Evolutionary conservation across 1,140 invertebrate species (phyloP).

Genomic region (Diorhabda sublineata): DNA sequence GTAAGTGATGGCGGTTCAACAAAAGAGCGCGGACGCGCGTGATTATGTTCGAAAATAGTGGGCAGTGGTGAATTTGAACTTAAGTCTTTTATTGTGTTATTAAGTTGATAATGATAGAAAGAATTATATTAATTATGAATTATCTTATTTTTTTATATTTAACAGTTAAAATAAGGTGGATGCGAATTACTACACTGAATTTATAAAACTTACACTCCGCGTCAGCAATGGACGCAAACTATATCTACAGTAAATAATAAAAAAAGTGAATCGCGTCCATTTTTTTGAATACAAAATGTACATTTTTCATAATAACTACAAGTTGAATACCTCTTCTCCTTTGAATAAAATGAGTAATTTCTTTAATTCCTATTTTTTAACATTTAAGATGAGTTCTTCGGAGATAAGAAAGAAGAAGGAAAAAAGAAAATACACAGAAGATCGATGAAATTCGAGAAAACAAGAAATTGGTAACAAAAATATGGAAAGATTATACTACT

Average conservation of each 20-base stretch:
- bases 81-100: conserved; percentile 10
- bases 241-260: conserved; percentile 1
- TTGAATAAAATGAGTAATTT: conserved; percentile 2
- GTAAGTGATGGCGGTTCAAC: background rate
- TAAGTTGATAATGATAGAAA: background rate
- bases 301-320: no score
- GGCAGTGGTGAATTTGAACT: background rate
- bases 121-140: background rate
- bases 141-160: conserved; percentile 6
- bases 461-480: conserved; percentile 11
- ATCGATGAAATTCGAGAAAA: conserved; percentile 19
- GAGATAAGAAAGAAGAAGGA: background rate
- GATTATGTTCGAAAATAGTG: conserved; percentile 5
- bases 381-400: conserved; percentile 7
- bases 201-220: conserved; percentile 9
- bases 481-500: conserved; percentile 28
- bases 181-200: conserved; percentile 9
- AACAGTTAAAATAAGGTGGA: conserved; percentile 10
- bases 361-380: background rate
- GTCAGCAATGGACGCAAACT: conserved; percentile 7
- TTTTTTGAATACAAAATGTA: conserved; percentile 5
- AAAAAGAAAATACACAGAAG: conserved; percentile 12
- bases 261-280: background rate
- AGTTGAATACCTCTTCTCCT: no score
- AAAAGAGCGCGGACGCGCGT: background rate